Evolutionary conservation across 2,888 invertebrate genomes (phyloP).

Genomic region (Drosophila falleni): DNA sequence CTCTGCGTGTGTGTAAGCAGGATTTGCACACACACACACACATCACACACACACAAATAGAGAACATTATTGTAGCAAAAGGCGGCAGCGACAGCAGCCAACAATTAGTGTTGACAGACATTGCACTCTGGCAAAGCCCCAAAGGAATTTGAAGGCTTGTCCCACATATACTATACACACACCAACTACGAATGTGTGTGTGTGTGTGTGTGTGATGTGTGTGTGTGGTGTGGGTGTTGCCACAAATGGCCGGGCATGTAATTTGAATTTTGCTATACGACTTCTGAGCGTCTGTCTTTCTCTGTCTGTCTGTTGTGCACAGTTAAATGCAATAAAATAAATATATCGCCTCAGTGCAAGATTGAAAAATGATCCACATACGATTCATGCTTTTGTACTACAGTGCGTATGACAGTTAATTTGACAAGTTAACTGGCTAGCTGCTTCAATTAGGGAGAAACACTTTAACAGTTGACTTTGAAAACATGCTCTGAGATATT

Average conservation of each 20-base stretch:
- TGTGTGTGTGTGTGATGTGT: slow-evolving; percentile 20
- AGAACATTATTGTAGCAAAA: slow-evolving; percentile 70
- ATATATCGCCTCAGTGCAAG: slow-evolving; percentile 5
- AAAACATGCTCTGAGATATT: not conserved
- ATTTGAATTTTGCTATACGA: slow-evolving; percentile 39
- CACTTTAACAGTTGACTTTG: not conserved
- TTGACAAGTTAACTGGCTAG: slow-evolving; percentile 15
- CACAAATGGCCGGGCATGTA: slow-evolving; percentile 39
- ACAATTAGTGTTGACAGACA: slow-evolving; percentile 80
- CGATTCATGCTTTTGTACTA: not conserved
- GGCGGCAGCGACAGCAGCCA: slow-evolving; percentile 67
- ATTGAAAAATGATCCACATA: slow-evolving; percentile 19
- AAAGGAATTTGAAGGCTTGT: slow-evolving; percentile 70
- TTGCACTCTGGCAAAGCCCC: slow-evolving; percentile 70
- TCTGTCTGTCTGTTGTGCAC: not conserved
- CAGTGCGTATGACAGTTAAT: slow-evolving; percentile 18
- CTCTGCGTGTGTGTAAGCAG: slow-evolving; percentile 37
- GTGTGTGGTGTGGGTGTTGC: slow-evolving; percentile 23
- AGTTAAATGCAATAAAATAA: slow-evolving; percentile 38
- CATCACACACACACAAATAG: slow-evolving; percentile 25
- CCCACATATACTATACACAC: slow-evolving; percentile 41
- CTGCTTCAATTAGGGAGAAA: not conserved
- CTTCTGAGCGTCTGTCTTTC: not conserved
- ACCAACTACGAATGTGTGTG: not conserved
- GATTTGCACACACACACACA: slow-evolving; percentile 47